Evolutionary conservation across 2,888 invertebrate genomes (phyloP), one percentile per base, ranked within the genome.

Genomic region (Morinoia aosen): DNA sequence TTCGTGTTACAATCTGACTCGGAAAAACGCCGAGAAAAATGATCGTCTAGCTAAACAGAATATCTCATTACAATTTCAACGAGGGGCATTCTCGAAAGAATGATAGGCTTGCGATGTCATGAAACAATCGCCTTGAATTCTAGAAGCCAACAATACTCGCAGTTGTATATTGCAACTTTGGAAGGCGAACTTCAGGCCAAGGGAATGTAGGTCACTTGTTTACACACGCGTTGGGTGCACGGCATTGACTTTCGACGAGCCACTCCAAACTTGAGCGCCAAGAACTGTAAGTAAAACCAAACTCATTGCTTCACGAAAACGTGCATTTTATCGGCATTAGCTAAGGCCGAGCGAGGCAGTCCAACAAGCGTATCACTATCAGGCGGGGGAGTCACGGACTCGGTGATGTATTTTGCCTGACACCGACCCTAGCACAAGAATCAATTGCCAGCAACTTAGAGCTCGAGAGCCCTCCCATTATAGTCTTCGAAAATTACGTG

Each of bases 331-430:
- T 90, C 48, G 90, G 19, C 90, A 90, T 90, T 90, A 90, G 90
- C 90, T 90, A 14, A 90, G 90, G 40, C 57, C 93, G 93, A 57
- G 93, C 57, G 57, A 57, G 19, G 93, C 93, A 57, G 58, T 12
- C 57, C 93, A 57, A 93, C 93, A 57, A 93, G 93, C 56, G 93
- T 93, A 93, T 93, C 93, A 57, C 93, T 93, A 93, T 93, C 93
- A 93, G 93, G 57, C 39, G 93, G 56, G 0, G n/a, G 57, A 93
- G 93, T 93, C 93, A 93, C 93, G 93, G 93, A 57, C 93, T 57
- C 33, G 93, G 93, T 93, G 93, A 93, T 93, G 93, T 93, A 93
- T 93, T 57, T 93, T 39, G 93, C 93, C 93, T 93, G 93, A 93
- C 93, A 93, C 93, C 57, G n/a, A 48, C 93, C 93, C 93, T n/a